phyloP scores from a whole-genome alignment of 2,888 invertebrate genomes.

The Scrobipalpa atriplicella region DNA sequence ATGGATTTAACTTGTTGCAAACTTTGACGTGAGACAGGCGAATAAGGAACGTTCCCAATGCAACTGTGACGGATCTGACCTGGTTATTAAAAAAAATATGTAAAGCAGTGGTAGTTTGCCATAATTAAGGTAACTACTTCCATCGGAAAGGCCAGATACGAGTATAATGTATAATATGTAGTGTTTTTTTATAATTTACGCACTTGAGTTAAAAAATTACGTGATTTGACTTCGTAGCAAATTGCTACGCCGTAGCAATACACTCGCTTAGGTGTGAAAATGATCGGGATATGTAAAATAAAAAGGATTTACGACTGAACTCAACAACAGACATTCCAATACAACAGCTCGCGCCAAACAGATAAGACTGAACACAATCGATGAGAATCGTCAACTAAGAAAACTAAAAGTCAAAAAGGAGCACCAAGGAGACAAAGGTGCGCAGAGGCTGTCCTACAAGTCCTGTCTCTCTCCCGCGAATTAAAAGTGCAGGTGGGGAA shows the following conservation, averaged over 20 bases:
- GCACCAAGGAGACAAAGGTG: constrained; percentile 44
- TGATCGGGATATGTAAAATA: too few species aligned
- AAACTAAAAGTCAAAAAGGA: constrained; percentile 32
- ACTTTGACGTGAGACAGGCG: constrained; percentile 1
- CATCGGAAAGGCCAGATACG: too few species aligned
- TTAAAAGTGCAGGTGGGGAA: constrained; percentile 78
- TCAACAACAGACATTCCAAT: too few species aligned
- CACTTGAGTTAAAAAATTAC: not conserved
- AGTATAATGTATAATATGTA: too few species aligned
- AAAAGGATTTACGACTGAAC: too few species aligned
- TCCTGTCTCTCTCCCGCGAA: constrained; percentile 40
- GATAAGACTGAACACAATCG: not conserved
- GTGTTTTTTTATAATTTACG: too few species aligned
- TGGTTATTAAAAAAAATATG: too few species aligned
- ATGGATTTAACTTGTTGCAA: not conserved
- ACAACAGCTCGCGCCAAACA: not conserved
- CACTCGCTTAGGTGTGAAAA: too few species aligned
- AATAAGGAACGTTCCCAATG: not conserved
- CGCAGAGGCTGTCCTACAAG: constrained; percentile 35
- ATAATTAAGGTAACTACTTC: too few species aligned
- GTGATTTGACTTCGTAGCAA: not conserved
- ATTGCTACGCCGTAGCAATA: too few species aligned
- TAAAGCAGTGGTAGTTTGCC: too few species aligned
- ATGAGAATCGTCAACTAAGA: constrained; percentile 16
- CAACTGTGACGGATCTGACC: not conserved